A percentile compares a stretch with the other conserved stretches of the same genome.
phyloP scores from a whole-genome alignment of 2,888 invertebrate species.

The Endotricha flammealis region DNA sequence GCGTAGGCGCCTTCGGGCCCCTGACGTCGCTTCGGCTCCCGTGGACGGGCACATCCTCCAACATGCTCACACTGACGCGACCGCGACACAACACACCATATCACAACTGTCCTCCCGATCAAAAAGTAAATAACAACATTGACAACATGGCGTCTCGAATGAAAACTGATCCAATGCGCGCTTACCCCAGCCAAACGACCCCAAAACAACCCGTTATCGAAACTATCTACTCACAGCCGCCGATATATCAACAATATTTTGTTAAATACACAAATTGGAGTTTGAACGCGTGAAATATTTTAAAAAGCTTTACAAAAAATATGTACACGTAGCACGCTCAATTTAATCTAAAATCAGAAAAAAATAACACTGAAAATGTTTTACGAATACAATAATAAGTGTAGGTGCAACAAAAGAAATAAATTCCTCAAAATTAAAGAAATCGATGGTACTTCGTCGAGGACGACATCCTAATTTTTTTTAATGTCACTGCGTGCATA shows the following conservation, averaged over 20 bases:
- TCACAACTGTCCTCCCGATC: constrained; percentile 48
- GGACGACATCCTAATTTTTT: constrained; percentile 43
- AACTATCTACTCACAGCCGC: constrained; percentile 28
- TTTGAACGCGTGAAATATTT: not conserved
- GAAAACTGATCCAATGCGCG: constrained; percentile 25
- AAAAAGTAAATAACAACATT: constrained; percentile 74
- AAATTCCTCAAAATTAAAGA: constrained; percentile 52
- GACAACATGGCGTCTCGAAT: constrained; percentile 73
- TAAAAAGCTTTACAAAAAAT: constrained; percentile 6
- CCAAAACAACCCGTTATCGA: constrained; percentile 6
- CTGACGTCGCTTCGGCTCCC: constrained; percentile 63
- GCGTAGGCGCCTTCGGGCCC: constrained; percentile 66
- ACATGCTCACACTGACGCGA: constrained; percentile 66
- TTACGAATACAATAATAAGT: constrained; percentile 18
- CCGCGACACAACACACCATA: constrained; percentile 57
- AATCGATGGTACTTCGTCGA: constrained; percentile 52
- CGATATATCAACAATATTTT: too few species aligned
- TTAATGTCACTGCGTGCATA: constrained; percentile 20
- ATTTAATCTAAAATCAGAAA: constrained; percentile 17
- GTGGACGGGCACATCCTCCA: constrained; percentile 76
- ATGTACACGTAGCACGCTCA: constrained; percentile 11
- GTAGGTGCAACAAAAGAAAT: constrained; percentile 35
- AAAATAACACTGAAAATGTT: constrained; percentile 16
- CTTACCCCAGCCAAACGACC: constrained; percentile 15
- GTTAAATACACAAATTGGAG: not conserved